Evolutionary conservation across 2,888 invertebrate species (phyloP).

Genomic region (Pomacea canaliculata): DNA sequence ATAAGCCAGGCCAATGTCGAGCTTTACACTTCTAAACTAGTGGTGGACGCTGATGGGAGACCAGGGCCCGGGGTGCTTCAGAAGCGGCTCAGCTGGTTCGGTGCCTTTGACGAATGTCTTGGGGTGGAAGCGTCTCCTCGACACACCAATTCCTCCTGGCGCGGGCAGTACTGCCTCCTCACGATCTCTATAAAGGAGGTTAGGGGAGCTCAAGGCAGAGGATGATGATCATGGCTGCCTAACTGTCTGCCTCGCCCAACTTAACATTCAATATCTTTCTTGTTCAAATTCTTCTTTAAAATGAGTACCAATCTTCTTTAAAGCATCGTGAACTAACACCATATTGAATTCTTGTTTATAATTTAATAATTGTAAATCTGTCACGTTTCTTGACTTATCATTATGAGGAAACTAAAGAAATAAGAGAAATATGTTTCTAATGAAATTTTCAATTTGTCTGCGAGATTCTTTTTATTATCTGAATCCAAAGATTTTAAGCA

Average conservation of each 20-base stretch:
- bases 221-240: too few relatives aligned
- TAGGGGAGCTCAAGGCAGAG: too few relatives aligned
- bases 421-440: too few relatives aligned
- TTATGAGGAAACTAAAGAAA: too few relatives aligned
- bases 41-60: conserved; percentile 4
- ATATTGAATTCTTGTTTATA: not conserved
- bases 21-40: not conserved
- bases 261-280: not conserved
- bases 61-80: conserved; percentile 18
- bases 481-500: too few relatives aligned
- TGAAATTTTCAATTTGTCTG: too few relatives aligned
- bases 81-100: conserved; percentile 14
- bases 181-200: too few relatives aligned
- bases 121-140: not conserved
- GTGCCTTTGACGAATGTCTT: conserved; percentile 14
- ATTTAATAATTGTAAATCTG: not conserved
- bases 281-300: not conserved
- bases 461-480: too few relatives aligned
- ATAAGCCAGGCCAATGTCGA: too few relatives aligned
- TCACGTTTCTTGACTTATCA: too few relatives aligned
- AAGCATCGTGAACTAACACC: not conserved
- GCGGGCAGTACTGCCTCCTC: not conserved
- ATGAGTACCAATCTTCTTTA: too few relatives aligned
- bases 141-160: not conserved
- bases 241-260: not conserved